Evolutionary conservation across 2,113 vertebrate genomes (phyloP).

Genomic region (rat (Rattus norvegicus)): GRCr8 NC_086032.1:103147001-103147500

Average conservation of each 20-base stretch:
- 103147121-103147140: neutral
- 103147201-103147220: neutral
- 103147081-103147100: neutral
- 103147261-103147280: neutral
- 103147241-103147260: neutral
- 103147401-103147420: neutral
- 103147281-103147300: neutral
- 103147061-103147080: neutral
- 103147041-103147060: slow-evolving; percentile 27
- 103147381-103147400: neutral
- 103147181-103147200: neutral
- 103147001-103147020: neutral
- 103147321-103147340: neutral
- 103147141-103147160: neutral
- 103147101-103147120: neutral
- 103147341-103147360: neutral
- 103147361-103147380: neutral
- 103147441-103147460: neutral
- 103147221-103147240: neutral
- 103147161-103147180: neutral
- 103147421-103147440: neutral
- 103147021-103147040: neutral
- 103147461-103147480: neutral
- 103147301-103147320: neutral
- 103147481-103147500: neutral